Conservation (phyloP, 2,888 invertebrate species). For the Bellardia pandia region DNA sequence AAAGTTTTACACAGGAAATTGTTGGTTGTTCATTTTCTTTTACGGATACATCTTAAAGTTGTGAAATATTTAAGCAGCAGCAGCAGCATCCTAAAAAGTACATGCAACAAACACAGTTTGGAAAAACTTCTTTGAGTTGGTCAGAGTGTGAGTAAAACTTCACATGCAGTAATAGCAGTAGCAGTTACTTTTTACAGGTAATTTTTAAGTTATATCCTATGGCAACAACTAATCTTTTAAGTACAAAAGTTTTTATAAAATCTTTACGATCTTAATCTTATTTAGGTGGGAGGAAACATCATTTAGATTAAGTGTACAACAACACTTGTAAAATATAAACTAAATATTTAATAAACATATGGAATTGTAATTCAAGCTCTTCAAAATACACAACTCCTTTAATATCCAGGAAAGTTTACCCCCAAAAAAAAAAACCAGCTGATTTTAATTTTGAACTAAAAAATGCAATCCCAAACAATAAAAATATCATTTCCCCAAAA, state of each 20-base stretch:
- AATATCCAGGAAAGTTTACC: too few relatives aligned
- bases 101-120: not conserved
- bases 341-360: too few relatives aligned
- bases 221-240: not conserved
- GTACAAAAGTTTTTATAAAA: not conserved
- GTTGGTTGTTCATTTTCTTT: not conserved
- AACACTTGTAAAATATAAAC: too few relatives aligned
- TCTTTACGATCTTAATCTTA: too few relatives aligned
- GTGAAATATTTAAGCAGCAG: constrained; percentile 3
- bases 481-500: not conserved
- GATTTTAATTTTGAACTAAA: too few relatives aligned
- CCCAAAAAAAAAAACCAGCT: too few relatives aligned
- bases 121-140: not conserved
- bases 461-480: not conserved
- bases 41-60: not conserved
- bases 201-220: constrained; percentile 12
- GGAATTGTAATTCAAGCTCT: too few relatives aligned
- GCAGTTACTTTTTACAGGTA: constrained; percentile 9
- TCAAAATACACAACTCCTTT: too few relatives aligned
- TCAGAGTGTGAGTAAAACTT: not conserved
- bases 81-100: too few relatives aligned
- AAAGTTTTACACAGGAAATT: not conserved
- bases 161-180: not conserved
- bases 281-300: too few relatives aligned
- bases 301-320: too few relatives aligned